phyloP scores from a whole-genome alignment of 2,888 invertebrate species.

The Erannis defoliaria region DNA sequence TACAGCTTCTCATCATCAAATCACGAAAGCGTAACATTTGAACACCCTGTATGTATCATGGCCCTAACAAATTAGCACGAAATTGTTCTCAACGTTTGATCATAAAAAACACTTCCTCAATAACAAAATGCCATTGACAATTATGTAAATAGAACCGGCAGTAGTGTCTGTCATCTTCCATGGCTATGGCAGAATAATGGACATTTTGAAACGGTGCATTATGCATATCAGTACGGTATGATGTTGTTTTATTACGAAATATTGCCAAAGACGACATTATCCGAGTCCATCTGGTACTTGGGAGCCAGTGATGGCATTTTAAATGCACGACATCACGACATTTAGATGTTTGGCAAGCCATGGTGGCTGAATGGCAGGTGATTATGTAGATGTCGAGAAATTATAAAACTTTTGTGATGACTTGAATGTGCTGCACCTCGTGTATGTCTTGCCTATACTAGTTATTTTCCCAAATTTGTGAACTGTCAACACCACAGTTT shows the following conservation, averaged over 20 bases:
- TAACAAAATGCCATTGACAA: constrained; percentile 30
- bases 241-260: constrained; percentile 24
- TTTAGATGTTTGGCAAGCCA: constrained; percentile 25
- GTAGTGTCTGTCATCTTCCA: constrained; percentile 20
- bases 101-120: constrained; percentile 27
- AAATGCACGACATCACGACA: constrained; percentile 32
- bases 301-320: constrained; percentile 28
- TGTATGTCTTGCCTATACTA: not conserved
- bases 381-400: constrained; percentile 16
- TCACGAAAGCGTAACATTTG: too few species aligned
- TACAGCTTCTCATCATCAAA: too few species aligned
- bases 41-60: not conserved
- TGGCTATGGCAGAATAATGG: constrained; percentile 24
- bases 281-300: constrained; percentile 9
- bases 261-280: constrained; percentile 30
- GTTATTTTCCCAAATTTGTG: not conserved
- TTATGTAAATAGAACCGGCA: constrained; percentile 32
- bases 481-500: too few species aligned
- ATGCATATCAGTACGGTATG: constrained; percentile 21
- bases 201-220: constrained; percentile 34
- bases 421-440: too few species aligned
- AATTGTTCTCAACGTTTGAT: constrained; percentile 9
- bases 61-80: constrained; percentile 25
- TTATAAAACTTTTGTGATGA: not conserved
- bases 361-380: constrained; percentile 2